These are phyloP conservation scores for Molorchus minor DNA, from an alignment of 2,888 invertebrate genomes.

Conservation along the genomic window DNA sequence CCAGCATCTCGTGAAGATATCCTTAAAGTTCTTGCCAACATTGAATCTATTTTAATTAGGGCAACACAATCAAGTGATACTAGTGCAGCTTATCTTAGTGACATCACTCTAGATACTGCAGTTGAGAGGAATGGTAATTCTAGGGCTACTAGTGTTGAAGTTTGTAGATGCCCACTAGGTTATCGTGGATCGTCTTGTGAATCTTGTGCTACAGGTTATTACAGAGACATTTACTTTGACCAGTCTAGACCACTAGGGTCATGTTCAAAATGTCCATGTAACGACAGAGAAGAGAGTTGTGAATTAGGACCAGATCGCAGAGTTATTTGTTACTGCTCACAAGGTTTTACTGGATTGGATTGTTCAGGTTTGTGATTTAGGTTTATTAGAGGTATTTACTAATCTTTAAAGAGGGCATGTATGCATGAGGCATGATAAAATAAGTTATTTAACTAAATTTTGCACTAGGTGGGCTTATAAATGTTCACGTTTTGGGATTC, in stretches of 20 bases:
- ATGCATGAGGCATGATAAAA: constrained; percentile 16
- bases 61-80: constrained; percentile 78
- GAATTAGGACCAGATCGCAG: constrained; percentile 66
- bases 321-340: constrained; percentile 75
- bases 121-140: constrained; percentile 69
- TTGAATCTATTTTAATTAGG: constrained; percentile 84
- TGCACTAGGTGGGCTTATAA: neutral
- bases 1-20: constrained; percentile 81
- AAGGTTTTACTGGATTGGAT: constrained; percentile 75
- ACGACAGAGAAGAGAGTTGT: constrained; percentile 75
- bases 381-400: constrained; percentile 10
- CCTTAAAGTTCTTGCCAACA: constrained; percentile 82
- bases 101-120: constrained; percentile 88
- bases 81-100: constrained; percentile 75
- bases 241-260: constrained; percentile 65
- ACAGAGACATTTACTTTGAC: constrained; percentile 70
- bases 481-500: too few relatives aligned
- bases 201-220: constrained; percentile 76
- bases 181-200: constrained; percentile 88
- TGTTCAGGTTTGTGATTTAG: constrained; percentile 63
- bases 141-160: constrained; percentile 82
- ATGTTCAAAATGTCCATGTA: constrained; percentile 82
- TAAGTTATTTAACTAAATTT: neutral
- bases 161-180: constrained; percentile 66
- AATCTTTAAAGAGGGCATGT: neutral